Base-by-base conservation (phyloP, 2,113 vertebrate species). In the Eretmochelys imbricata region DNA sequence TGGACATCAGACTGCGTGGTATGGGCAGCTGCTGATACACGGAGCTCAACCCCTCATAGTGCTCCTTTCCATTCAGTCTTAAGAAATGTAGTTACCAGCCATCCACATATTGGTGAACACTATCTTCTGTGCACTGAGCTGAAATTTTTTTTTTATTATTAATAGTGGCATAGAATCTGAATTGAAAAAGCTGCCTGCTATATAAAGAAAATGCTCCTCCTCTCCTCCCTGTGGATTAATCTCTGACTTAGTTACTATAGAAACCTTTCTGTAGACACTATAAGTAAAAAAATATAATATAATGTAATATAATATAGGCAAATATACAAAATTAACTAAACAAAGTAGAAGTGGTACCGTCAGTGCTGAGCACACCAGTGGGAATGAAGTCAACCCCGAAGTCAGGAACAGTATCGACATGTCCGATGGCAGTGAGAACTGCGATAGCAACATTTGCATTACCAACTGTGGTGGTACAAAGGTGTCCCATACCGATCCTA, bases 201-300 rank as follows among this genome's bases (percentile, higher is more conserved):
- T 97, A 97, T 97, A 98, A 97, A 97, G 96, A 89, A 94, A 96
- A 91, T 80, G 88, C 93, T 93, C 93, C 94, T 91, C 59, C 59
- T 27, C 57, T 94, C 84, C 3, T 59, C 88, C 31, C 42, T 57
- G 3, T 87, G 59, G 94, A 93, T 94, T 96, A 90, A 94, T 95
- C 97, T 91, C 97, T 95, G 93, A 94, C 89, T 97, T 93, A 89
- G 98, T 98, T 98, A 95, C 97, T 96, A 98, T 97, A 97, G 98
- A 96, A 98, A 98, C 96, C 7, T 91, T 91, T 94, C 84, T 91
- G 65, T 83, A 94, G 94, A 88, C 72, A 81, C 89, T 92, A 51
- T 27, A 29, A 93, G 85, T 87, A 29, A 91, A 82, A 14, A 94
- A 93, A 59, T 62, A 62, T 62, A 62, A 24, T 24, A 55, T 31